Percentiles rank a stretch among this genome's conserved stretches.
Conservation (phyloP, 2,797 vertebrate genomes). For the Aselliscus stoliczkanus region DNA sequence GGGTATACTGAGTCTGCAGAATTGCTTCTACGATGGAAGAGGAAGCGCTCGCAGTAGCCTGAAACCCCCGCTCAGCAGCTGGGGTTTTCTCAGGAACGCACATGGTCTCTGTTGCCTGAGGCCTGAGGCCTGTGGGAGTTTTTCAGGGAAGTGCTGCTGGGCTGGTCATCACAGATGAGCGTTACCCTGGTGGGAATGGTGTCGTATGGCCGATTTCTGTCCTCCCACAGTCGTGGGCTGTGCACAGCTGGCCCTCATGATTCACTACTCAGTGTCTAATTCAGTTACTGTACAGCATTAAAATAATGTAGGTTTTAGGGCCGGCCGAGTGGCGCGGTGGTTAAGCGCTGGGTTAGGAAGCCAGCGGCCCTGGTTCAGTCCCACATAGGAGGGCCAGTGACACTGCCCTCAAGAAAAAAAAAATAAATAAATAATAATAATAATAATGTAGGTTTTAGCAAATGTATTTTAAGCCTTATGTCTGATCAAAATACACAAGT, state of each 20-base stretch:
- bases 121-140: background rate
- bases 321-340: no score
- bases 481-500: background rate
- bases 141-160: fast-evolving
- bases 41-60: background rate
- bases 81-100: background rate
- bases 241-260: background rate
- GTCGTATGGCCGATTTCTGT: background rate
- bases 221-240: fast-evolving
- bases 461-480: background rate
- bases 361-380: no score
- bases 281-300: background rate
- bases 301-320: background rate
- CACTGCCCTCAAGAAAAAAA: no score
- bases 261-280: no score
- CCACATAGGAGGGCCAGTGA: no score
- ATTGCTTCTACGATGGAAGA: background rate
- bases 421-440: no score
- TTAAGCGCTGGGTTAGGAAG: no score
- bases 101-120: background rate
- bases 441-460: background rate
- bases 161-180: background rate
- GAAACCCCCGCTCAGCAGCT: background rate
- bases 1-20: background rate
- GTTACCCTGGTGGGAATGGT: fast-evolving